Conservation (phyloP, 2,797 vertebrate genomes). For the Enoplosus armatus region DNA sequence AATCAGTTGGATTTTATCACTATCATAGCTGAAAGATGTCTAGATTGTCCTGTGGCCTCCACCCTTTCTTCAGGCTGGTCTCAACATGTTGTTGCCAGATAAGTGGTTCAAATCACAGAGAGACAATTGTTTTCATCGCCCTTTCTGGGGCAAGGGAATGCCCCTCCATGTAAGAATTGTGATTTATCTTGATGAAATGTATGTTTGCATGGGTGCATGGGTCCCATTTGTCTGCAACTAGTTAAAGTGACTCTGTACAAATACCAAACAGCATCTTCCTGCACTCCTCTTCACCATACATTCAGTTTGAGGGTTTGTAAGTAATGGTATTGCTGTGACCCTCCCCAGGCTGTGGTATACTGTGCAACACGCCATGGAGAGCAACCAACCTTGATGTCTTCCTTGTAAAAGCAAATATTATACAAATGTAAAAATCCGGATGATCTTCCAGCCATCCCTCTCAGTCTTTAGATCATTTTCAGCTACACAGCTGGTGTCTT, state of each 20-base stretch:
- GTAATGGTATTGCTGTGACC: constrained; percentile 6
- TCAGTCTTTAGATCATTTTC: constrained; percentile 45
- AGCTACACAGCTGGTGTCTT: constrained; percentile 55
- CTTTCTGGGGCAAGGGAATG: background rate
- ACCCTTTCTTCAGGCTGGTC: constrained; percentile 33
- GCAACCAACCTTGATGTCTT: constrained; percentile 21
- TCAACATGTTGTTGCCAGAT: constrained; percentile 27
- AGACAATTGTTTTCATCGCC: constrained; percentile 6
- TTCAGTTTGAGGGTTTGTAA: background rate
- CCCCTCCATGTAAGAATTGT: background rate
- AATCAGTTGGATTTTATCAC: constrained; percentile 16
- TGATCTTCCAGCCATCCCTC: constrained; percentile 32
- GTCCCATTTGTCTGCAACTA: background rate
- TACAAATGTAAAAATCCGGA: constrained; percentile 33
- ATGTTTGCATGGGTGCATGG: background rate
- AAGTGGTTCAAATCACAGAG: constrained; percentile 16
- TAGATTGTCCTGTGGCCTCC: constrained; percentile 43
- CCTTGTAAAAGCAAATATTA: constrained; percentile 38
- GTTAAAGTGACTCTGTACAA: background rate
- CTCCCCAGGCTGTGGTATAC: constrained; percentile 18
- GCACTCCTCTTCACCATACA: background rate
- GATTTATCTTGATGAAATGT: constrained; percentile 3
- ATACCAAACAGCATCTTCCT: background rate
- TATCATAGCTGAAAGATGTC: constrained; percentile 34
- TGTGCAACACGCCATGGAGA: constrained; percentile 10